Evolutionary conservation across 2,888 invertebrate species (phyloP).

Genomic region (Pyrochroa serraticornis): DNA sequence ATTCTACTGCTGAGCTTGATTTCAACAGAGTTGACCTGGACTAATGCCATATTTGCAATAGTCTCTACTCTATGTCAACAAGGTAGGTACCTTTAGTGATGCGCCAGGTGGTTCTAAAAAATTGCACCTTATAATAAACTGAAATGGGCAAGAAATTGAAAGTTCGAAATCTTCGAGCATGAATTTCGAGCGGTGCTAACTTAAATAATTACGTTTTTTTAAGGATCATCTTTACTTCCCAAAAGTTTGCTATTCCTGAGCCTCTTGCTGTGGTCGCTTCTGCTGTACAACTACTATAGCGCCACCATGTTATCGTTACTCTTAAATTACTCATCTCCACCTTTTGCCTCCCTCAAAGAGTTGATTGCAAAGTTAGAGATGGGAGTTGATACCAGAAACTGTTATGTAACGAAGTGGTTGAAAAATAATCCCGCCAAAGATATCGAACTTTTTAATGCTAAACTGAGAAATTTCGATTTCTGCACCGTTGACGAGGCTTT

Average conservation of each 20-base stretch:
- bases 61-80: slow-evolving; percentile 36
- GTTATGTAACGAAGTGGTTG: slow-evolving; percentile 4
- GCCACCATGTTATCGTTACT: slow-evolving; percentile 64
- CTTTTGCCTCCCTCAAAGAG: slow-evolving; percentile 59
- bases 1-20: slow-evolving; percentile 43
- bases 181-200: too few relatives aligned
- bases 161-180: too few relatives aligned
- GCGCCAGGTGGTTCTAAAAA: too few relatives aligned
- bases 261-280: slow-evolving; percentile 43
- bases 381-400: slow-evolving; percentile 52
- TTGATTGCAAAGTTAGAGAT: slow-evolving; percentile 59
- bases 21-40: slow-evolving; percentile 55
- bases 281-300: slow-evolving; percentile 63
- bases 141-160: too few relatives aligned
- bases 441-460: background rate
- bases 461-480: slow-evolving; percentile 19
- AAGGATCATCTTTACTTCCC: slow-evolving; percentile 29
- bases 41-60: slow-evolving; percentile 48
- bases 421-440: background rate
- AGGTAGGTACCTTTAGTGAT: slow-evolving; percentile 32
- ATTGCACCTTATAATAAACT: too few relatives aligned
- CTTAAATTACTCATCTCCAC: slow-evolving; percentile 58
- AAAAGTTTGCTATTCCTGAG: slow-evolving; percentile 37
- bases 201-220: slow-evolving; percentile 8
- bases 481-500: slow-evolving; percentile 45